Conservation (phyloP, 2,797 vertebrate species). For the Pyrocephalus nanus region DNA sequence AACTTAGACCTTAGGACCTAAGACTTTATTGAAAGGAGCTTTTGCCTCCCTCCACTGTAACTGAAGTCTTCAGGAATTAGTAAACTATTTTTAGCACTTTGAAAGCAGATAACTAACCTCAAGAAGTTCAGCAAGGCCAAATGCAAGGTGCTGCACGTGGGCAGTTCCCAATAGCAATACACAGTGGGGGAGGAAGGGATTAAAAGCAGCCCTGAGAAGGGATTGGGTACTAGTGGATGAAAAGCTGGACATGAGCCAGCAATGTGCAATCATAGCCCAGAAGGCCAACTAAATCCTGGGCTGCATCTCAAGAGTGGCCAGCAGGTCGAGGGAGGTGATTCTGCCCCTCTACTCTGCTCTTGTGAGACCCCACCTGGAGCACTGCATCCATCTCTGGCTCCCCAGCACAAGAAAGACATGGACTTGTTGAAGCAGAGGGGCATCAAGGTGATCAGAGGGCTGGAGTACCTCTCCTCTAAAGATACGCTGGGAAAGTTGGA, state of each 20-base stretch:
- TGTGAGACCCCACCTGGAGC: accelerated
- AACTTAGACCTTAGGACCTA: not conserved
- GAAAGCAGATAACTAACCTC: not conserved
- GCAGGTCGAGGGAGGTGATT: not conserved
- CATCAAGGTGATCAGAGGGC: accelerated
- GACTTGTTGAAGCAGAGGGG: accelerated
- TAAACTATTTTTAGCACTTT: not conserved
- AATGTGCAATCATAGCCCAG: not conserved
- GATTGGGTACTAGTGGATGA: not conserved
- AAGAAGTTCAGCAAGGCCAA: not conserved
- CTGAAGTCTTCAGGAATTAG: not conserved
- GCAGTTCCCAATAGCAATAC: not conserved
- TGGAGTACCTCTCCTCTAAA: accelerated
- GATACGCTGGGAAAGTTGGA: accelerated
- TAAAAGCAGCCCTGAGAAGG: not conserved
- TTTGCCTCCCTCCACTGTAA: not conserved
- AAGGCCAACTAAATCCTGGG: accelerated
- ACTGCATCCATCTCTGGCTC: not conserved
- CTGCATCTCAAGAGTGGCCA: not conserved
- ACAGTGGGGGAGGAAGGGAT: not conserved
- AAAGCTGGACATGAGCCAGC: not conserved
- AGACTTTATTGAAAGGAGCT: not conserved
- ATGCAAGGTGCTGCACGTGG: not conserved
- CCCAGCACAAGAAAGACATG: accelerated
- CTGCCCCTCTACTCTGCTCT: not conserved